phyloP scores from a whole-genome alignment of 2,797 vertebrate genomes.

The Corythornis leucogaster region DNA sequence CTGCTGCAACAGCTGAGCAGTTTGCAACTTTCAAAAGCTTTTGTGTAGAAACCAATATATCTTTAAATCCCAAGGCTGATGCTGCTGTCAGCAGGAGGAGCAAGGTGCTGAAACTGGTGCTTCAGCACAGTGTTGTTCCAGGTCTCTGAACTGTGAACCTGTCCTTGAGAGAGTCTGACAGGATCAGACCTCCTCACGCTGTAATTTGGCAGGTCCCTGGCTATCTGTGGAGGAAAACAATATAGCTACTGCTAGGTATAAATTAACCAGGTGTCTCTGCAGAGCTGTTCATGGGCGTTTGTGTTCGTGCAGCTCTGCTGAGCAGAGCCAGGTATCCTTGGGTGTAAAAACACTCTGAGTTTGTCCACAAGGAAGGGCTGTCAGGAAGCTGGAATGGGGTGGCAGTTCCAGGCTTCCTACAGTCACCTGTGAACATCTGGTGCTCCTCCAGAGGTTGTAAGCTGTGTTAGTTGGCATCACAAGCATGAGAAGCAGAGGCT shows the following conservation, averaged over 20 bases:
- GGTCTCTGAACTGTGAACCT: conserved; percentile 1
- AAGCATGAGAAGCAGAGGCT: too few relatives aligned
- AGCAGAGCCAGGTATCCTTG: neutral
- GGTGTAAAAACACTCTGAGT: neutral
- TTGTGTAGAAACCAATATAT: neutral
- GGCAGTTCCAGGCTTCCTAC: neutral
- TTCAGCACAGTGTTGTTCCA: neutral
- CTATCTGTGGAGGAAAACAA: neutral
- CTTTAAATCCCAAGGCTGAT: neutral
- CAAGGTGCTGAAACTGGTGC: neutral
- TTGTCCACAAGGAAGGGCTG: neutral
- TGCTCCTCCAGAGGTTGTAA: neutral
- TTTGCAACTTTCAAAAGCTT: neutral
- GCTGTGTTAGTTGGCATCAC: neutral
- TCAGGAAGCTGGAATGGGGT: neutral
- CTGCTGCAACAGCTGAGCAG: neutral
- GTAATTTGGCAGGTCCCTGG: neutral
- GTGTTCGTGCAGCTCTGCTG: neutral
- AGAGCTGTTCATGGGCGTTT: neutral
- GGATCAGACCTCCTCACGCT: accelerated
- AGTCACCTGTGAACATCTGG: neutral
- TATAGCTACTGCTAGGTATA: neutral
- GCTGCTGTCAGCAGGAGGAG: neutral
- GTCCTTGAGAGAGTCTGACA: neutral
- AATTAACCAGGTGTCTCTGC: neutral